phyloP scores from a whole-genome alignment of 1,140 invertebrate genomes.

The Anastatus disparis region DNA sequence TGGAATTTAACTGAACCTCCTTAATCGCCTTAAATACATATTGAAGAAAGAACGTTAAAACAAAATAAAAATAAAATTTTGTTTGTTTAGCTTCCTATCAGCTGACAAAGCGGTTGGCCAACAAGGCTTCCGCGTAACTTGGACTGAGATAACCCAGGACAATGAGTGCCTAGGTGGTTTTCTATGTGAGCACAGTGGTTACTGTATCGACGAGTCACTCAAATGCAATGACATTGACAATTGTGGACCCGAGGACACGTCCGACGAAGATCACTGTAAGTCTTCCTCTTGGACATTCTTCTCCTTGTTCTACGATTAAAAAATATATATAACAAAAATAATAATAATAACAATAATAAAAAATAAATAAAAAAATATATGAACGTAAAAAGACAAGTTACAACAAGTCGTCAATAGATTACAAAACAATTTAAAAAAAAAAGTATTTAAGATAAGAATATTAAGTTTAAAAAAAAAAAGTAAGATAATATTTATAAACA shows the following conservation, averaged over 20 bases:
- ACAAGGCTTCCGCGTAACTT: constrained; percentile 86
- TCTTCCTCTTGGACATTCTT: constrained; percentile 57
- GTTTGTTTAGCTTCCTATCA: constrained; percentile 77
- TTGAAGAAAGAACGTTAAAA: too few relatives aligned
- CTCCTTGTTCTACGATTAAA: constrained; percentile 57
- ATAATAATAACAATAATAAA: neutral
- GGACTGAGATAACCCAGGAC: constrained; percentile 82
- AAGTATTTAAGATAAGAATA: too few relatives aligned
- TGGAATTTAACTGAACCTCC: too few relatives aligned
- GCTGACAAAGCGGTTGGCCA: constrained; percentile 84
- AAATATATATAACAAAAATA: neutral
- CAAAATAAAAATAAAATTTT: constrained; percentile 11
- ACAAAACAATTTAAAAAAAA: too few relatives aligned
- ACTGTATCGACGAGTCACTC: constrained; percentile 82
- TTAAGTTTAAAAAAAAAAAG: too few relatives aligned
- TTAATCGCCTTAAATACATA: too few relatives aligned
- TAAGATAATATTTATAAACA: too few relatives aligned
- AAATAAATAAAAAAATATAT: neutral
- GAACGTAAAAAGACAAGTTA: too few relatives aligned
- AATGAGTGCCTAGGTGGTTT: constrained; percentile 71
- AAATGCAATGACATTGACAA: constrained; percentile 83
- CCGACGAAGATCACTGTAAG: constrained; percentile 87
- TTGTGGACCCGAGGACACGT: constrained; percentile 81
- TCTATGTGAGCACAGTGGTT: constrained; percentile 75
- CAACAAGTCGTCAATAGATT: too few relatives aligned